These are phyloP conservation scores for Ceyx melanurus DNA, from an alignment of 2,113 vertebrate genomes.

Conservation along the genomic window DNA sequence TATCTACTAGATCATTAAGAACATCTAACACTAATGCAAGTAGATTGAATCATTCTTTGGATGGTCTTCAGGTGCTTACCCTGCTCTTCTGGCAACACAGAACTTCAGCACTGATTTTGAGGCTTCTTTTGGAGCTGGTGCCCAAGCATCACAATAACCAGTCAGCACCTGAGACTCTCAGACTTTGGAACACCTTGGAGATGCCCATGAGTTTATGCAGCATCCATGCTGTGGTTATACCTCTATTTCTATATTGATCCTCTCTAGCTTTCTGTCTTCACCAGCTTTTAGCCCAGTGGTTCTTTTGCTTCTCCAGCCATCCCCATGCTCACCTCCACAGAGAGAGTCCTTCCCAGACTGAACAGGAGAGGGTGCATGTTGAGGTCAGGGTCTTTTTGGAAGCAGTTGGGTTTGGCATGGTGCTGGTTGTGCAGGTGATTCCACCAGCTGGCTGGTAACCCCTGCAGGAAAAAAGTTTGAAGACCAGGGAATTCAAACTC, in stretches of 20 bases:
- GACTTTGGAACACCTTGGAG: background rate
- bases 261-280: background rate
- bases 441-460: constrained; percentile 82
- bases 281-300: background rate
- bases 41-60: background rate
- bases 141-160: background rate
- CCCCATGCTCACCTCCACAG: constrained; percentile 30
- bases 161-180: background rate
- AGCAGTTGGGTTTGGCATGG: constrained; percentile 86
- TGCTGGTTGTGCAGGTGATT: constrained; percentile 85
- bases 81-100: background rate
- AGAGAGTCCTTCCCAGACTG: constrained; percentile 78
- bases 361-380: constrained; percentile 85
- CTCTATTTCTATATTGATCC: too few species aligned
- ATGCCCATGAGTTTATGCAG: background rate
- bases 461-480: constrained; percentile 50
- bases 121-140: background rate
- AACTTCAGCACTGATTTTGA: background rate
- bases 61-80: background rate
- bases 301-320: background rate
- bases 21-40: background rate
- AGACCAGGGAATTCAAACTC: background rate
- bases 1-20: background rate
- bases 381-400: constrained; percentile 82
- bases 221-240: too few species aligned